phyloP scores from a whole-genome alignment of 2,797 vertebrate genomes.

The Sarcophilus harrisii region DNA sequence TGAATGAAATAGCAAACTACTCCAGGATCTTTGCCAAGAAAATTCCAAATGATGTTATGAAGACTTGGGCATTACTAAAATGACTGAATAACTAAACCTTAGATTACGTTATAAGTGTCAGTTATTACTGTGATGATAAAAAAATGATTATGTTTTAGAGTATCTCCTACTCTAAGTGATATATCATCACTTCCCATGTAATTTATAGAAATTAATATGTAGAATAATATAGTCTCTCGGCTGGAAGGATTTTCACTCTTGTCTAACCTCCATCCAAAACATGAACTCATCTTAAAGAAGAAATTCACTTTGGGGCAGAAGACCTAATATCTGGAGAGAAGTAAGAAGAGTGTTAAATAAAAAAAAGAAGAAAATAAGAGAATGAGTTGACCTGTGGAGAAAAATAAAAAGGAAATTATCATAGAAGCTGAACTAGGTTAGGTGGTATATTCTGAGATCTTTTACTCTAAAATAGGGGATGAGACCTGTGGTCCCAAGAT shows the following conservation, averaged over 20 bases:
- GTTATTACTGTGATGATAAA: neutral
- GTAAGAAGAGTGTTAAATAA: neutral
- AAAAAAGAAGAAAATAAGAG: neutral
- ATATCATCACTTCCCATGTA: neutral
- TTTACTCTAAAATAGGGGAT: neutral
- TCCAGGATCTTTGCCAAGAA: neutral
- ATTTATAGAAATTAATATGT: neutral
- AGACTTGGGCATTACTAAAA: neutral
- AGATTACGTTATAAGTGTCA: neutral
- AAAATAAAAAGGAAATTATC: neutral
- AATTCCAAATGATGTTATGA: neutral
- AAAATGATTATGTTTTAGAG: neutral
- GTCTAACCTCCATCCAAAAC: neutral
- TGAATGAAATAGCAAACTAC: neutral
- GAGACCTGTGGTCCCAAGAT: neutral
- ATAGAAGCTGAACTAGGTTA: neutral
- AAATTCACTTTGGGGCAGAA: neutral
- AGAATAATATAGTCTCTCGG: neutral
- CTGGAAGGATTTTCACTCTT: neutral
- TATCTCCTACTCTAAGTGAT: neutral
- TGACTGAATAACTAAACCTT: neutral
- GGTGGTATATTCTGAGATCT: neutral
- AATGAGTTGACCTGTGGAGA: neutral
- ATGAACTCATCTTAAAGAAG: neutral
- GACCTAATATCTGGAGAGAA: neutral